These are phyloP conservation scores for Cyprinus carpio DNA, from an alignment of 2,113 vertebrate genomes.

Conservation along the genomic window DNA sequence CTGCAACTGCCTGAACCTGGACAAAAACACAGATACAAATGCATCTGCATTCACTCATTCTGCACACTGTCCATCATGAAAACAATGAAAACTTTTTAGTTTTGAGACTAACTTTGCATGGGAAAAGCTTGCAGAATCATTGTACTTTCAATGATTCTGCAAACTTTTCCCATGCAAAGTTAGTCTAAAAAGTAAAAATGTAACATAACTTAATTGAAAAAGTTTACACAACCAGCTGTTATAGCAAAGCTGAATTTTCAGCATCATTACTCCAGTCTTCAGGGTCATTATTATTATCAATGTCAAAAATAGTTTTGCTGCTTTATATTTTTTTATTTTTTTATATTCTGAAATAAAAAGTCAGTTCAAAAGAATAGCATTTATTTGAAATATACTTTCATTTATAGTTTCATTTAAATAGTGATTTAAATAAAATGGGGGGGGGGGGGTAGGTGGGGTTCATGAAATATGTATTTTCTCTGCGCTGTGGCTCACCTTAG, in stretches of 20 bases:
- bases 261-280: not conserved
- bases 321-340: not conserved
- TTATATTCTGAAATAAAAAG: not conserved
- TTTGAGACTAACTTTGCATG: not conserved
- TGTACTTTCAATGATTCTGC: not conserved
- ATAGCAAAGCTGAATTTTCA: not conserved
- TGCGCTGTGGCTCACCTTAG: not conserved
- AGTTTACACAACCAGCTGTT: not conserved
- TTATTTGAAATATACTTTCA: not conserved
- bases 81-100: not conserved
- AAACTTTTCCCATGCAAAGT: not conserved
- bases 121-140: not conserved
- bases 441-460: no score
- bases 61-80: not conserved
- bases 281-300: not conserved
- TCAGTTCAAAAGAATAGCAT: not conserved
- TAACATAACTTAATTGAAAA: no score
- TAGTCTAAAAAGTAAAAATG: not conserved
- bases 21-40: slow-evolving; percentile 28
- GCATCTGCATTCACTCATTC: not conserved
- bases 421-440: not conserved
- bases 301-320: not conserved
- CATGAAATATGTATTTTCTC: not conserved
- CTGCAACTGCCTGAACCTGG: slow-evolving; percentile 89
- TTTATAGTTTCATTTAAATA: no score